These are phyloP conservation scores for Phaethornis superciliosus DNA, from an alignment of 2,113 vertebrate genomes.

Conservation along the genomic window DNA sequence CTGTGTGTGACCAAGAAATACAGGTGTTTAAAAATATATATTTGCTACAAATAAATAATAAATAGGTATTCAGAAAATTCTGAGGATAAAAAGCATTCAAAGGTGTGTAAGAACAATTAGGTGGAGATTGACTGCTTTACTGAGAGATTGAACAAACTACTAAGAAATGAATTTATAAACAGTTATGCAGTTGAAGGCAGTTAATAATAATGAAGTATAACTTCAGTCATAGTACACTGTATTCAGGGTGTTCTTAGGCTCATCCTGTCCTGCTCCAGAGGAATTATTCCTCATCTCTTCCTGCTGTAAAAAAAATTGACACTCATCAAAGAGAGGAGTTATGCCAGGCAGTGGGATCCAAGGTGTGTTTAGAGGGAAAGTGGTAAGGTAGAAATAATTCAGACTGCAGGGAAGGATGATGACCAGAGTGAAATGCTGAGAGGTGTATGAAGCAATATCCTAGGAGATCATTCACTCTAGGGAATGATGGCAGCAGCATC, in stretches of 20 bases:
- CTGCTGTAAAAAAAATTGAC: neutral
- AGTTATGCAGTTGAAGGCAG: neutral
- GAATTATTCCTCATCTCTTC: neutral
- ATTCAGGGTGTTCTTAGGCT: neutral
- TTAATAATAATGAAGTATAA: neutral
- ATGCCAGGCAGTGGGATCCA: neutral
- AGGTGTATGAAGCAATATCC: slow-evolving; percentile 4
- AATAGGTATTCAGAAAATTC: neutral
- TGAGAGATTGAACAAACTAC: neutral
- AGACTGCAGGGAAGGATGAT: slow-evolving; percentile 13
- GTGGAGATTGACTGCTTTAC: neutral
- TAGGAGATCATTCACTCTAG: neutral
- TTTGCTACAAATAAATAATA: neutral
- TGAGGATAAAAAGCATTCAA: too few relatives aligned
- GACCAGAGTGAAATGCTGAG: slow-evolving; percentile 4
- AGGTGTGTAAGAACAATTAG: neutral
- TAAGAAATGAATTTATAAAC: neutral
- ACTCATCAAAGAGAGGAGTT: neutral
- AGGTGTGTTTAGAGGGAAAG: neutral
- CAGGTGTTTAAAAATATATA: neutral
- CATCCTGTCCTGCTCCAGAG: neutral
- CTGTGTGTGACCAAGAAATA: neutral
- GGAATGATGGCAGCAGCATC: neutral
- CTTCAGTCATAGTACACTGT: neutral
- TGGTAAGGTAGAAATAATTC: slow-evolving; percentile 29